phyloP scores from a whole-genome alignment of 2,797 vertebrate genomes.

The Diplodus sargus region DNA sequence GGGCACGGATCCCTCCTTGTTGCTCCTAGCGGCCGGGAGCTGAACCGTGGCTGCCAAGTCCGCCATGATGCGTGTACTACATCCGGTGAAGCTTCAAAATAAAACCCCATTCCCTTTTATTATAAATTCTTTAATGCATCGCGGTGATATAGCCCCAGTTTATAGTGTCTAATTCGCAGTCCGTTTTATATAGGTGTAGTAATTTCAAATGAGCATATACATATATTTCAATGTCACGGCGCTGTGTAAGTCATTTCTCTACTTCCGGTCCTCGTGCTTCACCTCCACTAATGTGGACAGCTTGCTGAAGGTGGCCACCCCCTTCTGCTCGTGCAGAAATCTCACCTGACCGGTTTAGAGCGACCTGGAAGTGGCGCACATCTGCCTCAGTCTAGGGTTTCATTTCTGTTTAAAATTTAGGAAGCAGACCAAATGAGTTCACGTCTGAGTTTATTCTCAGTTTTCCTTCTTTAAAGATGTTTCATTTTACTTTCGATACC shows the following conservation, averaged over 20 bases:
- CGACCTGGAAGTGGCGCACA: conserved; percentile 34
- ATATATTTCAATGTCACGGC: fast-evolving
- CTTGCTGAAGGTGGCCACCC: neutral
- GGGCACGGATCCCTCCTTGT: conserved; percentile 69
- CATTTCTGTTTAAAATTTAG: conserved; percentile 60
- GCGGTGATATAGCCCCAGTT: fast-evolving
- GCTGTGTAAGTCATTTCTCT: fast-evolving
- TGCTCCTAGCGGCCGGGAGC: conserved; percentile 84
- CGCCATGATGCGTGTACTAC: fast-evolving
- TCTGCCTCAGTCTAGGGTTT: conserved; percentile 58
- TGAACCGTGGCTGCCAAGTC: conserved; percentile 30
- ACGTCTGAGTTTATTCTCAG: neutral
- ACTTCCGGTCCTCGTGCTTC: conserved; percentile 45
- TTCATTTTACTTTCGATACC: conserved; percentile 2
- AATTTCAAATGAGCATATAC: fast-evolving
- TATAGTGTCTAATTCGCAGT: fast-evolving
- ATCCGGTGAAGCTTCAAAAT: conserved; percentile 58
- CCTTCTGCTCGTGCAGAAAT: conserved; percentile 42
- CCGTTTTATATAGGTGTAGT: fast-evolving
- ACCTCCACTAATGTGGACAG: neutral
- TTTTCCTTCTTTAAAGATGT: neutral
- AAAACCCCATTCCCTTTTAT: neutral
- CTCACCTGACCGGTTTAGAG: conserved; percentile 82
- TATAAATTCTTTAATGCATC: fast-evolving
- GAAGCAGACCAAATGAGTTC: conserved; percentile 33